A percentile compares a stretch with the other conserved stretches of the same genome.
phyloP scores from a whole-genome alignment of 1,140 invertebrate species.

The Ruditapes philippinarum region DNA sequence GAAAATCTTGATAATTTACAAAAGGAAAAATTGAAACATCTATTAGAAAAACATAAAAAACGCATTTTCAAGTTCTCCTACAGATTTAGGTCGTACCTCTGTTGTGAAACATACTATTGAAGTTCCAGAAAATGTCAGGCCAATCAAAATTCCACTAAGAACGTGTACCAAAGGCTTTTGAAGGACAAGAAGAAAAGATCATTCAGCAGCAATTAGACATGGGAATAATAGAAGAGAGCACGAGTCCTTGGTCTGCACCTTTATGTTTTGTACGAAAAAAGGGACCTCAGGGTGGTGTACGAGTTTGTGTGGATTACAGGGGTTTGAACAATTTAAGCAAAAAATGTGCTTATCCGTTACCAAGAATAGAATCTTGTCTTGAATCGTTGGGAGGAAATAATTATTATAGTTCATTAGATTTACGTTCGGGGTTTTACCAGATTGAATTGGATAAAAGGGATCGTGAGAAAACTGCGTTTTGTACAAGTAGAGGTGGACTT shows the following conservation, averaged over 20 bases:
- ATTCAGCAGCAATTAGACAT: background rate
- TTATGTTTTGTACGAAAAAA: background rate
- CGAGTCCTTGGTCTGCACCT: constrained; percentile 4
- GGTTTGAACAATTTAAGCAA: background rate
- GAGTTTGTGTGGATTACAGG: background rate
- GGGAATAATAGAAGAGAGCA: background rate
- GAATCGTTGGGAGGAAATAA: background rate
- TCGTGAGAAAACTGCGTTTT: background rate
- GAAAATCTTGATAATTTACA: background rate
- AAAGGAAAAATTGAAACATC: background rate
- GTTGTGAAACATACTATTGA: constrained; percentile 36
- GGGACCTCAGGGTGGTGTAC: no score
- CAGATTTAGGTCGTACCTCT: background rate
- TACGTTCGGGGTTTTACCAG: background rate
- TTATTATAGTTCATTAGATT: background rate
- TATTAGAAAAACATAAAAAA: background rate
- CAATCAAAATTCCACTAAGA: background rate
- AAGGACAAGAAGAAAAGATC: background rate
- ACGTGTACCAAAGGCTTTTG: background rate
- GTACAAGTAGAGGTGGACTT: background rate
- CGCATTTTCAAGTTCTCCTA: no score
- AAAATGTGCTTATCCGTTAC: background rate
- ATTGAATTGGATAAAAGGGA: background rate
- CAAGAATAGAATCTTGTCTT: background rate
- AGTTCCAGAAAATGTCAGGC: no score